Base-by-base conservation (phyloP, 2,797 vertebrate genomes). In the Anas bahamensis region DNA sequence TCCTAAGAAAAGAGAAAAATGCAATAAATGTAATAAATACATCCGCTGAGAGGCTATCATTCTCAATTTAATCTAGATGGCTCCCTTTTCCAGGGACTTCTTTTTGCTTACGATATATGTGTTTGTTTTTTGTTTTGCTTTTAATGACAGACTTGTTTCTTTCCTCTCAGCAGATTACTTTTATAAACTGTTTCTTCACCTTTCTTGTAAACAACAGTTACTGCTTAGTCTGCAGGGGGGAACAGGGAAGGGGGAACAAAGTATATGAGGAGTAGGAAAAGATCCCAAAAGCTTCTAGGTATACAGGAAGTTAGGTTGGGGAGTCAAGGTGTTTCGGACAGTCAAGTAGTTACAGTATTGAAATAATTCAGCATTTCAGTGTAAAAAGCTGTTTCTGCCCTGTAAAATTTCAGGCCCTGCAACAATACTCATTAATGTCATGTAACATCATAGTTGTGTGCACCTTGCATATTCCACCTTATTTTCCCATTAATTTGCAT, bases 141-240 rank as follows among this genome's bases (percentile, higher is more conserved):
- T 81, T 42, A 28, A 31, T 68, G 35, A 42, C 87, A 85, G 35
- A 22, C 71, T 96, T 44, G 26, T 68, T 88, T 81, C 79, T 93
- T 93, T 93, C 41, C 91, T 96, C 65, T 95, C 53, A 56, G 64
- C 53, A 91, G 76, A 73, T 61, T 69, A 73, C 71, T 93, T 96
- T 93, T 79, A 28, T 81, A 78, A 94, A 88, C 56, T 5, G 18
- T 86, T 80, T 93, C 68, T 91, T 92, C 33, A 16, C 68, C 79
- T 78, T 71, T 26, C 33, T 70, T 79, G 86, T 79, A 86, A 91
- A n/a, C 63, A 64, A 4, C 24, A 72, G 17, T 28, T 70, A 77
- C 4, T 70, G 42, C 39, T 93, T 76, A 80, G 28, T 72, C 88
- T 87, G 52, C 76, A 75, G 72, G 69, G 66, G 42, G 44, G 57